phyloP scores from a whole-genome alignment of 1,140 invertebrate genomes.

The Spodoptera litura region DNA sequence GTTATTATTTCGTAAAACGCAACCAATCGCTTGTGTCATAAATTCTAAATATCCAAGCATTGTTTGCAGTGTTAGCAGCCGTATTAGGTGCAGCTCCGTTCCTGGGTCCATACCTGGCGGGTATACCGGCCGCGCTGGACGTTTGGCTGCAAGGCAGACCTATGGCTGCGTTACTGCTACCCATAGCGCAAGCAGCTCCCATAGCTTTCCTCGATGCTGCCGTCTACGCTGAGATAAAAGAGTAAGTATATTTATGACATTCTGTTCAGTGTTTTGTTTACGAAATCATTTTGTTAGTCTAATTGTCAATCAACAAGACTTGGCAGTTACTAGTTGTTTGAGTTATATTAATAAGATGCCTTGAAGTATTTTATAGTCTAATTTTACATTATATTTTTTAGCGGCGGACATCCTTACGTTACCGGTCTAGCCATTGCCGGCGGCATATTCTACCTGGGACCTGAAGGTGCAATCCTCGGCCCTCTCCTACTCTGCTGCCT shows the following conservation, averaged over 20 bases:
- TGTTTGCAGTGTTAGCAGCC: conserved; percentile 91
- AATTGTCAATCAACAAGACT: no score
- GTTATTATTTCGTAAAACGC: no score
- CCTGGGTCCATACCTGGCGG: conserved; percentile 97
- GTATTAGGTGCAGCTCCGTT: conserved; percentile 97
- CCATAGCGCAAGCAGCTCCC: conserved; percentile 95
- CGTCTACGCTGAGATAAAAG: conserved; percentile 99
- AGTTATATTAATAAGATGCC: no score
- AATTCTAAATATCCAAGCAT: not conserved
- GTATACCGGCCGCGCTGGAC: conserved; percentile 96
- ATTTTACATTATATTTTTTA: conserved; percentile 74
- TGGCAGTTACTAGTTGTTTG: no score
- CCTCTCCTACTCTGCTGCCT: conserved; percentile 95
- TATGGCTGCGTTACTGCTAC: conserved; percentile 91
- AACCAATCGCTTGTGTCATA: no score
- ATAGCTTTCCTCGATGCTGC: conserved; percentile 97
- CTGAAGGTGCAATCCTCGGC: conserved; percentile 98
- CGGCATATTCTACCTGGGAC: conserved; percentile 98
- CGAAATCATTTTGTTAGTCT: no score
- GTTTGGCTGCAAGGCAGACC: conserved; percentile 96
- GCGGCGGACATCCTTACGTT: conserved; percentile 98
- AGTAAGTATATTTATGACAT: conserved; percentile 87
- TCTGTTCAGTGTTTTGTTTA: no score
- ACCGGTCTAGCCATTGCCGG: conserved; percentile 99
- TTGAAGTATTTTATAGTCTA: not conserved